Evolutionary conservation across 2,113 vertebrate genomes (phyloP).

Genomic region (Tragelaphus imberbis): DNA sequence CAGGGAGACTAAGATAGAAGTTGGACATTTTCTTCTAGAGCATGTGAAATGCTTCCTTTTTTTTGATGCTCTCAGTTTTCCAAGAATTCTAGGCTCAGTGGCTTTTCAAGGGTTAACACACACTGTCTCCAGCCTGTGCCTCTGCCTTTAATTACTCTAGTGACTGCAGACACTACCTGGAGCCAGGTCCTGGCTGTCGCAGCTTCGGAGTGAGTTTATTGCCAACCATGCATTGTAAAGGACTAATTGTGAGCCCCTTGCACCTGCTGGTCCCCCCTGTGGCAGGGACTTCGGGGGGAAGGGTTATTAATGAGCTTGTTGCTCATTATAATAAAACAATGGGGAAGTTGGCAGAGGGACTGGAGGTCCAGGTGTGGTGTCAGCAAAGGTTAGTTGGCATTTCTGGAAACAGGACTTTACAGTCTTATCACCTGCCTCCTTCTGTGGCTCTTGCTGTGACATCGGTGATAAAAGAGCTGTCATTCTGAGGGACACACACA

Average conservation of each 20-base stretch:
- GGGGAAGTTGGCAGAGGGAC: slow-evolving; percentile 70
- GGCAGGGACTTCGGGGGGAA: slow-evolving; percentile 67
- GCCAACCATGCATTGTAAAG: slow-evolving; percentile 79
- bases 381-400: slow-evolving; percentile 76
- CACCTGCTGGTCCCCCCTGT: slow-evolving; percentile 82
- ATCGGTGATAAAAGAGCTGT: slow-evolving; percentile 79
- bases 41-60: not conserved
- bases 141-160: slow-evolving; percentile 70
- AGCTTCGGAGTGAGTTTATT: slow-evolving; percentile 77
- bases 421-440: slow-evolving; percentile 70
- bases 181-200: slow-evolving; percentile 69
- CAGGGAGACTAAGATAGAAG: not conserved
- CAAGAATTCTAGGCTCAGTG: not conserved
- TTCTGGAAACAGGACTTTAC: slow-evolving; percentile 78
- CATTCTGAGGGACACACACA: slow-evolving; percentile 35
- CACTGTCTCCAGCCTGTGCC: not conserved
- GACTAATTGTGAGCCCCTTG: slow-evolving; percentile 83
- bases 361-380: slow-evolving; percentile 76
- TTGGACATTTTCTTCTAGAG: not conserved
- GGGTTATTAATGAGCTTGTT: slow-evolving; percentile 83
- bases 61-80: not conserved
- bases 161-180: slow-evolving; percentile 10
- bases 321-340: slow-evolving; percentile 81
- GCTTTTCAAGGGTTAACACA: slow-evolving; percentile 13
- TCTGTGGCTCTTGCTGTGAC: slow-evolving; percentile 72